Evolutionary conservation across 2,888 invertebrate genomes (phyloP).

Genomic region (Drosophila lutescens): DNA sequence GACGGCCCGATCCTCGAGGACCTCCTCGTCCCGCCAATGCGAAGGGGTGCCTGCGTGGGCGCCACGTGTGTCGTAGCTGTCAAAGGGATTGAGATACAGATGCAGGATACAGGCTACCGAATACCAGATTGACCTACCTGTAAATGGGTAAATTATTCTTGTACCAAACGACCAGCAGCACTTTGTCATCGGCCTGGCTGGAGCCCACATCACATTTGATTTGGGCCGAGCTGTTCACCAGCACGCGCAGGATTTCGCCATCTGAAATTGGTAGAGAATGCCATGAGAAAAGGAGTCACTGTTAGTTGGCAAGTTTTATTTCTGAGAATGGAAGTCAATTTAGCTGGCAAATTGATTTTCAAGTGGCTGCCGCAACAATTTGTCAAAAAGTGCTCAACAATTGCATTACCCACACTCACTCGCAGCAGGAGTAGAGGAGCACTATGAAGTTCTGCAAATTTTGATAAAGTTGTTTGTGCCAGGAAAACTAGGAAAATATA

Average conservation of each 20-base stretch:
- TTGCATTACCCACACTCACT: slow-evolving; percentile 10
- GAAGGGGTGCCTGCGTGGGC: slow-evolving; percentile 86
- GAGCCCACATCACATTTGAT: slow-evolving; percentile 94
- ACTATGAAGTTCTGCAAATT: slow-evolving; percentile 9
- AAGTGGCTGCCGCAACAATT: slow-evolving; percentile 40
- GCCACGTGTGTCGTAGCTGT: slow-evolving; percentile 87
- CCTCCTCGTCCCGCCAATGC: slow-evolving; percentile 87
- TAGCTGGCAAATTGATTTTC: slow-evolving; percentile 42
- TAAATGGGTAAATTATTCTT: slow-evolving; percentile 95
- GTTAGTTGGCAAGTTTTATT: slow-evolving; percentile 19
- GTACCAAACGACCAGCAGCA: slow-evolving; percentile 95
- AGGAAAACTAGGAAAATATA: slow-evolving; percentile 26
- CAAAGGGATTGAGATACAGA: slow-evolving; percentile 37
- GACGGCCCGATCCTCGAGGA: slow-evolving; percentile 86
- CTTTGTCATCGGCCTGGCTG: slow-evolving; percentile 90
- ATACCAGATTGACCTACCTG: slow-evolving; percentile 87
- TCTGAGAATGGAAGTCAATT: slow-evolving; percentile 40
- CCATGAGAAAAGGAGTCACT: slow-evolving; percentile 11
- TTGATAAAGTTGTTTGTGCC: slow-evolving; percentile 32
- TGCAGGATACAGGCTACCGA: background rate
- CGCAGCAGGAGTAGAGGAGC: background rate
- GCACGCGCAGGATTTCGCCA: slow-evolving; percentile 84
- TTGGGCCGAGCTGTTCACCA: slow-evolving; percentile 91
- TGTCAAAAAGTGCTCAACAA: slow-evolving; percentile 45
- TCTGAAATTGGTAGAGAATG: slow-evolving; percentile 72